Evolutionary conservation across 2,113 vertebrate genomes (phyloP), one percentile per base, ranked within the genome.

Genomic region (Paraplagusia blochii): DNA sequence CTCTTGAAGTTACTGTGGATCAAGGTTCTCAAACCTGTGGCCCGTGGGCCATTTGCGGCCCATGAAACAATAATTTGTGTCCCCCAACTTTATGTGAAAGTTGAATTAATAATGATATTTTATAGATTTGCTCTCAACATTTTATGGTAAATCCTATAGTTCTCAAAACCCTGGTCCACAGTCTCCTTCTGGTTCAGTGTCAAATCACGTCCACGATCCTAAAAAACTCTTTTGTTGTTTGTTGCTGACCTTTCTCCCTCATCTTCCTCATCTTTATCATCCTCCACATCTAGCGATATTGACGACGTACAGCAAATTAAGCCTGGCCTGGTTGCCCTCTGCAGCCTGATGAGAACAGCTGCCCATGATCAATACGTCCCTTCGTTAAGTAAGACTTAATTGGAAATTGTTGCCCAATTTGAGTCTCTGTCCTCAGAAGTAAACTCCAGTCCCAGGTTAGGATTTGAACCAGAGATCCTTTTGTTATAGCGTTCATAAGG

Each of bases 401-500:
- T 84, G 80, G 63, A 80, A 83, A 82, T 76, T 67, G 73, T 60
- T 77, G 33, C 71, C 58, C 16, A 60, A 6, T 81, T 78, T 81
- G 66, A 8, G 8, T 5, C 43, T 5, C 43, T 5, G 50, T 58
- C 55, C 63, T 35, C 42, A 73, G 60, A 47, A 53, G 35, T 39
- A 53, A 47, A 46, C 39, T 56, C 46, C 51, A 45, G 54, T 13
- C 56, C 33, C n/a, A n/a, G n/a, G n/a, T n/a, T n/a, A n/a, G n/a
- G n/a, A n/a, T n/a, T n/a, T n/a, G n/a, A n/a, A n/a, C n/a, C n/a
- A n/a, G n/a, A n/a, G n/a, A n/a, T n/a, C n/a, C n/a, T n/a, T 77
- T 82, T 76, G 79, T 84, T 80, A 84, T 86, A 76, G 61, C 58
- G 19, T 60, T 71, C 71, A 72, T 80, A 78, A 85, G 63, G 72